Base-by-base conservation (phyloP, 1,140 invertebrate species). In the Pristionchus pacificus region DNA sequence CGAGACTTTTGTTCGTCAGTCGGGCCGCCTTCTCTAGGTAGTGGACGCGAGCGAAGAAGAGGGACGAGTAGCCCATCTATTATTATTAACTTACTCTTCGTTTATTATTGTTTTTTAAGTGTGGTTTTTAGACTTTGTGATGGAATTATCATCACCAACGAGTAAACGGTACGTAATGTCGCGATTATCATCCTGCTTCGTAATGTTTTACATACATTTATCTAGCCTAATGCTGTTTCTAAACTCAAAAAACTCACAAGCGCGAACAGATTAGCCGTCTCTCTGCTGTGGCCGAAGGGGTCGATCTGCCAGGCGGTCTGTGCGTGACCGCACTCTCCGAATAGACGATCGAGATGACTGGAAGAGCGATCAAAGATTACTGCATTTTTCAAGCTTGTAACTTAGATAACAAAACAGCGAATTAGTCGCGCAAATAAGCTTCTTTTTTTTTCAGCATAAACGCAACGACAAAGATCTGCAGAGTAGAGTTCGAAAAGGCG, bases 21-120 rank as follows among this genome's bases (percentile, higher is more conserved):
- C 93, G 86, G 0, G 86, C 74, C 0, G 64, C 78, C 82, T 93
- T 93, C 81, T 97, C 94, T 76, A 91, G 88, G 84, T 91, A 92
- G 85, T 97, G 93, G 15, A 95, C 88, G 59, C 94, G 88, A 0
- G 90, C 93, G 72, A 96, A 89, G 75, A 95, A 91, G 38, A 95
- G 84, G 0, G 91, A 93, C 84, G 95, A 90, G 87, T 87, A 90
- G 24, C 87, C 87, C 84, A 88, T 85, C 84, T 86, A 77, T 60
- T 77, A 49, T 10, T 49, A 10, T 10, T 49, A 49, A 49, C 6
- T 49, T 49, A 6, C 38, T 74, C 25, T 38, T 28, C 25, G 58
- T 24, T 30, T 29, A 62, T 28, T 60, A 70, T 10, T 55, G 32
- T 62, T 60, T 60, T 68, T 2, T 59, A 72, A 15, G 62, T 38